Percentiles rank a stretch among this genome's conserved stretches.
Conservation (phyloP, 2,888 invertebrate species). For the Leptinotarsa haldemani region DNA sequence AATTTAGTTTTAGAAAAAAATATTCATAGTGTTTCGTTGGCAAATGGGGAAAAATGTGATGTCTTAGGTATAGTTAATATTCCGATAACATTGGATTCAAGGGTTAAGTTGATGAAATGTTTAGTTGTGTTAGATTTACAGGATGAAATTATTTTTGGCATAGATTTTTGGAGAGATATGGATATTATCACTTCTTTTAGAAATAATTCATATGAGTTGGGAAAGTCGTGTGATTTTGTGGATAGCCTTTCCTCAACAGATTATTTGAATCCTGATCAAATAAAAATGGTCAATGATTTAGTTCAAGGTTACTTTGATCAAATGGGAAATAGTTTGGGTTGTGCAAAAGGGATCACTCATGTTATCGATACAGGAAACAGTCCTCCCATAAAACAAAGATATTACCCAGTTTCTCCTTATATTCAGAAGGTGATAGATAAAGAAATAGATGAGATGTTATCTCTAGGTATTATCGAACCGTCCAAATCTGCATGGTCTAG, state of each 20-base stretch:
- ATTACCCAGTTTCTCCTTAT: no score
- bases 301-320: slow-evolving; percentile 29
- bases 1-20: slow-evolving; percentile 21
- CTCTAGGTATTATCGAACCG: no score
- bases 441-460: no score
- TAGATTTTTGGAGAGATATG: slow-evolving; percentile 34
- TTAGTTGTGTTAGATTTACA: slow-evolving; percentile 6
- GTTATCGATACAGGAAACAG: no score
- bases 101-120: slow-evolving; percentile 25
- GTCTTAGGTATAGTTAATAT: slow-evolving; percentile 28
- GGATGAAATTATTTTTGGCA: slow-evolving; percentile 33
- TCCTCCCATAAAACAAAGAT: no score
- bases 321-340: slow-evolving; percentile 23
- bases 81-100: slow-evolving; percentile 30
- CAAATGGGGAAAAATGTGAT: slow-evolving; percentile 32
- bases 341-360: no score
- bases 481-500: no score
- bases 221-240: not conserved
- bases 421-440: no score
- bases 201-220: slow-evolving; percentile 16
- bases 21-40: slow-evolving; percentile 15
- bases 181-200: not conserved
- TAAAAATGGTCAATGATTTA: slow-evolving; percentile 19
- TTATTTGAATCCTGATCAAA: not conserved
- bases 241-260: not conserved